A percentile compares a stretch with the other conserved stretches of the same genome.
phyloP scores from a whole-genome alignment of 2,113 vertebrate genomes.

The Silurus glanis region DNA sequence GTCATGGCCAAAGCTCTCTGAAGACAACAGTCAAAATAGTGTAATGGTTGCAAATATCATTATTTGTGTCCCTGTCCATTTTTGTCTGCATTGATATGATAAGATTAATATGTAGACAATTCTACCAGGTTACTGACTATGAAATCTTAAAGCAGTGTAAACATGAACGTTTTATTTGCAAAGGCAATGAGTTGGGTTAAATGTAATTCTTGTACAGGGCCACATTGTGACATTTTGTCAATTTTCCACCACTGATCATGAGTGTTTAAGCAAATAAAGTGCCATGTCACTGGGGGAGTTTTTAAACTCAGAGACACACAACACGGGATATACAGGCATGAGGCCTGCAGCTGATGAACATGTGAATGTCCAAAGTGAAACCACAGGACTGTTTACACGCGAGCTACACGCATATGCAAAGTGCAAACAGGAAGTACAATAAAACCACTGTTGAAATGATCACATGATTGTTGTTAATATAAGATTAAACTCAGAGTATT shows the following conservation, averaged over 20 bases:
- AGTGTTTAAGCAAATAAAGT: background rate
- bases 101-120: background rate
- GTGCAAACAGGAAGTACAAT: conserved; percentile 29
- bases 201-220: background rate
- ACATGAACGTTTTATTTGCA: background rate
- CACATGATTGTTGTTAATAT: conserved; percentile 57
- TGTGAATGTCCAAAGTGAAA: conserved; percentile 48
- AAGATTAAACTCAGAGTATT: conserved; percentile 29
- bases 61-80: background rate
- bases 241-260: background rate
- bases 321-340: conserved; percentile 17
- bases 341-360: conserved; percentile 37
- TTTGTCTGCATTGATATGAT: background rate
- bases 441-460: conserved; percentile 15
- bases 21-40: background rate
- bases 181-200: background rate
- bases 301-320: background rate
- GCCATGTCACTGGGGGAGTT: background rate
- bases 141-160: background rate
- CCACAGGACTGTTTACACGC: conserved; percentile 41
- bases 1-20: background rate
- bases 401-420: background rate
- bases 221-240: too few relatives aligned
- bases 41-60: background rate
- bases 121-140: background rate